Evolutionary conservation across 2,797 vertebrate genomes (phyloP).

Genomic region (Hypotaenidia philippensis): DNA sequence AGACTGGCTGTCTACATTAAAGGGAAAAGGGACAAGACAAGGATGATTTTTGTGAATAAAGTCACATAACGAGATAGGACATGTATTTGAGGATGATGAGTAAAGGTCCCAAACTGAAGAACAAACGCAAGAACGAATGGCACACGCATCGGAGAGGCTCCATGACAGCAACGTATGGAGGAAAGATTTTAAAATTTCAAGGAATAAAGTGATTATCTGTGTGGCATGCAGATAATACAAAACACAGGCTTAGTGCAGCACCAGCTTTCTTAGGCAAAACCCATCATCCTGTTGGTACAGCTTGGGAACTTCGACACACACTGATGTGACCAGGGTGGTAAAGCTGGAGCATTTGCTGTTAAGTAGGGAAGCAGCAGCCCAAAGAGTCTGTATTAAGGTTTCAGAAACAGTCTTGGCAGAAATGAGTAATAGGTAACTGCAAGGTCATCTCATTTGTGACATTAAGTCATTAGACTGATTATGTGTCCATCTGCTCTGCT

Average conservation of each 20-base stretch:
- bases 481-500: constrained; percentile 40
- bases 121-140: neutral
- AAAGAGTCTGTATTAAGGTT: neutral
- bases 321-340: neutral
- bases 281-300: neutral
- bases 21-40: neutral
- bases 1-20: neutral
- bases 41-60: neutral
- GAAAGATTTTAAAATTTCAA: neutral
- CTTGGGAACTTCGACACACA: accelerated
- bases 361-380: neutral
- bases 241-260: neutral
- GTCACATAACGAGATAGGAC: neutral
- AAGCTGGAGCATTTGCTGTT: neutral
- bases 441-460: neutral
- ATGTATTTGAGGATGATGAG: neutral
- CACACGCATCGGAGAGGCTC: neutral
- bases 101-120: neutral
- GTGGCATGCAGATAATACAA: neutral
- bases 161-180: neutral
- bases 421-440: neutral
- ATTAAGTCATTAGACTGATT: constrained; percentile 19
- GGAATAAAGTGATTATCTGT: neutral
- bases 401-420: neutral
- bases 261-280: neutral